Conservation (phyloP, 2,113 vertebrate genomes). For the Saimiri boliviensis region DNA sequence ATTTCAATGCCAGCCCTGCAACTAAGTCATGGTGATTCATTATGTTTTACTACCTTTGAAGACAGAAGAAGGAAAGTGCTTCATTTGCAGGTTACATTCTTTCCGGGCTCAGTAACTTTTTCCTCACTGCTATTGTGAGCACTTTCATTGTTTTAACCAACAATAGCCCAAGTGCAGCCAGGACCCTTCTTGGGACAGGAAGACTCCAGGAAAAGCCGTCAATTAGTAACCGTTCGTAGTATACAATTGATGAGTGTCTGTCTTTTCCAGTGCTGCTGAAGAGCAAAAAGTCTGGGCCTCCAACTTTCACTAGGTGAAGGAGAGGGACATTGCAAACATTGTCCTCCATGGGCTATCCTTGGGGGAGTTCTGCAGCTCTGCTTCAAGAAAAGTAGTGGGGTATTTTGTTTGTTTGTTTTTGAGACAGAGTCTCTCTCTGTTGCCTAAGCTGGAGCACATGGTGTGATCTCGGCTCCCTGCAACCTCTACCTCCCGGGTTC, state of each 20-base stretch:
- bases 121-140: background rate
- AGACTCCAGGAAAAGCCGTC: slow-evolving; percentile 59
- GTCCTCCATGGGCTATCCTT: no score
- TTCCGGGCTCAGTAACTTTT: background rate
- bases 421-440: no score
- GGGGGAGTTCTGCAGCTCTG: background rate
- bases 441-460: no score
- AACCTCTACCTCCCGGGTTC: no score
- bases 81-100: background rate
- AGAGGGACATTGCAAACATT: background rate
- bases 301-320: background rate
- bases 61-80: background rate
- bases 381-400: background rate
- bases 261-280: background rate
- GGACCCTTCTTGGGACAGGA: slow-evolving; percentile 55
- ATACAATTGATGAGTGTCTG: background rate
- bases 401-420: no score
- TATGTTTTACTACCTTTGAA: background rate
- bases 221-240: background rate
- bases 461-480: no score
- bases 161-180: slow-evolving; percentile 24
- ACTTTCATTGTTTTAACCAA: slow-evolving; percentile 55
- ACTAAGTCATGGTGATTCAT: background rate
- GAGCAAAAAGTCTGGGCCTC: background rate
- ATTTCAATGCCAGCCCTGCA: background rate